These are phyloP conservation scores for Penaeus japonicus DNA, from an alignment of 1,140 invertebrate genomes.

Conservation along the genomic window DNA sequence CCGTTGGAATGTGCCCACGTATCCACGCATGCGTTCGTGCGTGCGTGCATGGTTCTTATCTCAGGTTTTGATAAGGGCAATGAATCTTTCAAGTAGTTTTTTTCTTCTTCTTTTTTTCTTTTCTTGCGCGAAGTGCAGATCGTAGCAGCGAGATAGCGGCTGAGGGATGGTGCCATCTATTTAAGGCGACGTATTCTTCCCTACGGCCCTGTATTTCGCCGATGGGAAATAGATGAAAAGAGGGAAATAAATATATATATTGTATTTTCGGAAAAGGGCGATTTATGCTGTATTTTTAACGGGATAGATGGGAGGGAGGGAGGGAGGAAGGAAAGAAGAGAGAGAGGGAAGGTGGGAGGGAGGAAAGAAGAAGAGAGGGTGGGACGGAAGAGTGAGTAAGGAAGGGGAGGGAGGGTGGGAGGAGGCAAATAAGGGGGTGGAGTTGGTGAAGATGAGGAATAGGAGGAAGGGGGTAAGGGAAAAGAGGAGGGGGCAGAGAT, in stretches of 20 bases:
- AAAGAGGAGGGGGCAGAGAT: too few relatives aligned
- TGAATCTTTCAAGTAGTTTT: constrained; percentile 11
- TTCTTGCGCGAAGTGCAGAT: constrained; percentile 44
- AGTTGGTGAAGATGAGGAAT: background rate
- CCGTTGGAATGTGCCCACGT: background rate
- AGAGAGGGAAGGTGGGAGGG: background rate
- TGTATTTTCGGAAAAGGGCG: constrained; percentile 34
- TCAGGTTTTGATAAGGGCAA: constrained; percentile 41
- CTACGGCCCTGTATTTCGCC: constrained; percentile 46
- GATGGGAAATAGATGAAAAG: constrained; percentile 51
- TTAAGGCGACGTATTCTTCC: constrained; percentile 46
- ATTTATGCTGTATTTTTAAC: constrained; percentile 17
- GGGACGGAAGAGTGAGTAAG: background rate
- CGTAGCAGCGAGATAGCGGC: constrained; percentile 36
- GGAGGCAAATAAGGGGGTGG: background rate
- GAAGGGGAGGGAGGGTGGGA: background rate
- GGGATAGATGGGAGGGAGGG: background rate
- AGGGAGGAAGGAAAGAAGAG: background rate
- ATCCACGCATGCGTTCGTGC: background rate
- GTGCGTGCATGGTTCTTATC: constrained; percentile 19
- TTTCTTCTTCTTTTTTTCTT: too few relatives aligned
- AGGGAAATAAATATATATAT: constrained; percentile 18
- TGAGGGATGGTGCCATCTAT: constrained; percentile 47
- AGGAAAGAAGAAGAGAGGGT: background rate
- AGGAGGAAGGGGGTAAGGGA: too few relatives aligned